phyloP scores from a whole-genome alignment of 2,113 vertebrate species.

The Pelecanus crispus region DNA sequence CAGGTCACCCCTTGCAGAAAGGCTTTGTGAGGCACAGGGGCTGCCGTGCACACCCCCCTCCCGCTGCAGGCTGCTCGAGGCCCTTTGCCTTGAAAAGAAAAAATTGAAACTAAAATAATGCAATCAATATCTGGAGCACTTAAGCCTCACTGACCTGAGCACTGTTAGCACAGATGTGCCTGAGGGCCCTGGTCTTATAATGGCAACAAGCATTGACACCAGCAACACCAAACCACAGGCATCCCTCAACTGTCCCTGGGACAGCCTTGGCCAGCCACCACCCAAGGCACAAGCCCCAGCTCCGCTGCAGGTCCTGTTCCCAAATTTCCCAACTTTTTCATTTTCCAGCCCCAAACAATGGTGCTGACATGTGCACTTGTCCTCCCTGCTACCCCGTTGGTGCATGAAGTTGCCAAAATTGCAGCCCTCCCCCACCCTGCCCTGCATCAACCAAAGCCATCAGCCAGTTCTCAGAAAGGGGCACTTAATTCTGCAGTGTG shows the following conservation, averaged over 20 bases:
- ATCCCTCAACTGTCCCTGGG: too few species aligned
- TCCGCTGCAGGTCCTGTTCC: background rate
- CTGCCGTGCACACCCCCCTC: background rate
- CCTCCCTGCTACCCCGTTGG: background rate
- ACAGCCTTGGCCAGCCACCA: background rate
- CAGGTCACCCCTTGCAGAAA: background rate
- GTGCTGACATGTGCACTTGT: background rate
- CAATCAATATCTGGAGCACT: background rate
- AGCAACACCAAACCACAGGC: background rate
- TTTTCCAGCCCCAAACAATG: background rate
- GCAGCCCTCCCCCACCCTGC: too few species aligned
- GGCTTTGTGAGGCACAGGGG: background rate
- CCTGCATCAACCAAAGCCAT: too few species aligned
- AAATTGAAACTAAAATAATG: background rate
- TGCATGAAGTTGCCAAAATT: background rate
- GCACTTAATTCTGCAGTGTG: background rate
- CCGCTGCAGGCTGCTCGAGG: background rate
- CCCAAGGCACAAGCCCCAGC: background rate
- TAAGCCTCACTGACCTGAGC: background rate
- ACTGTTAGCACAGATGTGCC: background rate
- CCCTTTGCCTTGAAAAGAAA: background rate
- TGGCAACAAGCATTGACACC: too few species aligned
- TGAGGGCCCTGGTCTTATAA: background rate
- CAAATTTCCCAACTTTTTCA: background rate
- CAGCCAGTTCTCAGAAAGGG: background rate